These are phyloP conservation scores for Loxodonta africana DNA, from an alignment of 2,113 vertebrate species.

Conservation along the genomic window DNA sequence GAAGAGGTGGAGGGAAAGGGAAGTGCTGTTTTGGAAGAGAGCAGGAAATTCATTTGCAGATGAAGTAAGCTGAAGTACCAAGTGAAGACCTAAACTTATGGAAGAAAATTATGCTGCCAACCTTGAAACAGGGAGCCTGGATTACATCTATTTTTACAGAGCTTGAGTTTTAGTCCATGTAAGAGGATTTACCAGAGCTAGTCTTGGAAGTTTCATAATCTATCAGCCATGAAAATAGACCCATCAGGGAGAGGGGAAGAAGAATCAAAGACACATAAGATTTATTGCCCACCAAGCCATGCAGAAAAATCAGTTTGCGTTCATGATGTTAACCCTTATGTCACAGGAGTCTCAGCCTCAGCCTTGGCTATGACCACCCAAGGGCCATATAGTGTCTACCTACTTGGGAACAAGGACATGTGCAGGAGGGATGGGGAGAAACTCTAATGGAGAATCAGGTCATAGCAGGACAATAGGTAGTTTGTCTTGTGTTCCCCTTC, in stretches of 20 bases:
- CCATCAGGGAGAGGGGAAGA: slow-evolving; percentile 1
- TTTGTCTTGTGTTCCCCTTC: not conserved
- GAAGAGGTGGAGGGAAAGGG: not conserved
- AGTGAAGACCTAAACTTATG: not conserved
- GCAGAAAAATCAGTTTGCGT: not conserved
- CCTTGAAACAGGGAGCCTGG: slow-evolving; percentile 15
- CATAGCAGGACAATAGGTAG: not conserved
- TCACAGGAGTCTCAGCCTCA: not conserved
- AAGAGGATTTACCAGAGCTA: slow-evolving; percentile 5
- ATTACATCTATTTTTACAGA: slow-evolving; percentile 7
- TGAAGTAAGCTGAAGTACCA: not conserved
- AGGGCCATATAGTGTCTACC: not conserved
- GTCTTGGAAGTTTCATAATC: slow-evolving; percentile 39
- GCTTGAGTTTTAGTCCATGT: slow-evolving; percentile 47
- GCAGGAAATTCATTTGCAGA: not conserved
- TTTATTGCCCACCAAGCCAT: not conserved
- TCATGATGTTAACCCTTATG: not conserved
- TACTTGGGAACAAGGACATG: not conserved
- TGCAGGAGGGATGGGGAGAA: not conserved
- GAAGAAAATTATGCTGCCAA: slow-evolving; percentile 21
- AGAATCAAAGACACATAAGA: not conserved
- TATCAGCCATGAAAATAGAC: slow-evolving; percentile 32
- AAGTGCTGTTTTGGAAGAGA: not conserved
- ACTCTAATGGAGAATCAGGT: not conserved
- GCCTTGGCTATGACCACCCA: not conserved